Conservation (phyloP, 2,797 vertebrate species). For the Carapus acus region DNA sequence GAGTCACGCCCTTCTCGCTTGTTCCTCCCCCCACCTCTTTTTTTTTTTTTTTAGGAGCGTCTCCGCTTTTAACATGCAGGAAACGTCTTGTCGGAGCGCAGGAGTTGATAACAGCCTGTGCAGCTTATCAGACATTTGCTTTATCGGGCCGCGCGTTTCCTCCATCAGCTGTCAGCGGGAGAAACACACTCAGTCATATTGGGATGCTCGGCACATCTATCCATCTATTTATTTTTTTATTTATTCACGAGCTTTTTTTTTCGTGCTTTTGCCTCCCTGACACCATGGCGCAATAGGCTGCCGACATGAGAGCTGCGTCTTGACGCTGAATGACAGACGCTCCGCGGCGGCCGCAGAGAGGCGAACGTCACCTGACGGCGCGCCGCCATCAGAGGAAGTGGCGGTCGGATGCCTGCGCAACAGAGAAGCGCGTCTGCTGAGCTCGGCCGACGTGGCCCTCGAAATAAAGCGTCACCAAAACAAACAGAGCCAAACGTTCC, state of each 20-base stretch:
- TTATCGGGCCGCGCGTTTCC: not conserved
- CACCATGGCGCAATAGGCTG: no score
- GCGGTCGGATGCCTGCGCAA: slow-evolving; percentile 39
- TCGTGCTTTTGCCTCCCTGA: no score
- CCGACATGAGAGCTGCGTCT: not conserved
- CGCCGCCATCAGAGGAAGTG: slow-evolving; percentile 45
- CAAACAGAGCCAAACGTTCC: slow-evolving; percentile 37
- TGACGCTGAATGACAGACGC: not conserved
- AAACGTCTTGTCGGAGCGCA: not conserved
- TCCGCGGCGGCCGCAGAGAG: slow-evolving; percentile 22
- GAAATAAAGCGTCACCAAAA: slow-evolving; percentile 30
- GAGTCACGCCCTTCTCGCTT: no score
- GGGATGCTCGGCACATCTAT: no score
- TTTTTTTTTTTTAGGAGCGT: not conserved
- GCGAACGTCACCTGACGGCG: not conserved
- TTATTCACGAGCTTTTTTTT: no score
- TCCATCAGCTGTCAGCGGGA: not conserved
- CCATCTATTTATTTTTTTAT: no score
- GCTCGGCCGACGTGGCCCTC: slow-evolving; percentile 14
- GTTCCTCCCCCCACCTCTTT: no score
- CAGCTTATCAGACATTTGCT: not conserved
- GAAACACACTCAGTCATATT: no score
- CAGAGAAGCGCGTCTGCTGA: not conserved
- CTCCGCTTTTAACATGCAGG: not conserved
- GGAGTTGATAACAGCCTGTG: not conserved